A percentile compares a stretch with the other conserved stretches of the same genome.
phyloP scores from a whole-genome alignment of 2,888 invertebrate genomes.

The Meiosimyza decipiens region DNA sequence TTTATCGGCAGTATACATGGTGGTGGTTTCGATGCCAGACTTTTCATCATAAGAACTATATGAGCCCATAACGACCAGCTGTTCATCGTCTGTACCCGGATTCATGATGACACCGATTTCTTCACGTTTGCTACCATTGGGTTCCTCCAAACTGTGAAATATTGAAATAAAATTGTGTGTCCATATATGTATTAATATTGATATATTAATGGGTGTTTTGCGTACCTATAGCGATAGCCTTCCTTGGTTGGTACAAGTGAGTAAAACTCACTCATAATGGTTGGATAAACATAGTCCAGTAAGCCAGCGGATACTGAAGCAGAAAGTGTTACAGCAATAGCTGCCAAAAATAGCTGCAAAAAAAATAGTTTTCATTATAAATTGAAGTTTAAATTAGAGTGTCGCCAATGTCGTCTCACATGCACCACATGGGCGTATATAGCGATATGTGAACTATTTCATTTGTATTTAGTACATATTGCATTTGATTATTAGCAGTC shows the following conservation, averaged over 20 bases:
- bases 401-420: too few species aligned
- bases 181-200: background rate
- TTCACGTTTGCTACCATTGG: conserved; percentile 62
- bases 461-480: too few species aligned
- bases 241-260: conserved; percentile 56
- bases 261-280: conserved; percentile 56
- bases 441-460: too few species aligned
- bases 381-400: too few species aligned
- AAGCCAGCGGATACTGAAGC: conserved; percentile 53
- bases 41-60: conserved; percentile 60
- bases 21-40: conserved; percentile 58
- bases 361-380: too few species aligned
- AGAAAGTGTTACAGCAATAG: conserved; percentile 52
- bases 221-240: conserved; percentile 63
- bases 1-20: conserved; percentile 66
- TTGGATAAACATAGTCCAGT: conserved; percentile 56
- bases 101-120: conserved; percentile 64
- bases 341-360: conserved; percentile 51
- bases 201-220: background rate
- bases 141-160: conserved; percentile 56
- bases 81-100: conserved; percentile 60
- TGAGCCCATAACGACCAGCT: conserved; percentile 64
- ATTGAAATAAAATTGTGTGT: background rate
- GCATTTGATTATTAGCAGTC: too few species aligned
- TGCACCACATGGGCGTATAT: too few species aligned